phyloP scores from a whole-genome alignment of 2,888 invertebrate genomes.

The Papilio demoleus region DNA sequence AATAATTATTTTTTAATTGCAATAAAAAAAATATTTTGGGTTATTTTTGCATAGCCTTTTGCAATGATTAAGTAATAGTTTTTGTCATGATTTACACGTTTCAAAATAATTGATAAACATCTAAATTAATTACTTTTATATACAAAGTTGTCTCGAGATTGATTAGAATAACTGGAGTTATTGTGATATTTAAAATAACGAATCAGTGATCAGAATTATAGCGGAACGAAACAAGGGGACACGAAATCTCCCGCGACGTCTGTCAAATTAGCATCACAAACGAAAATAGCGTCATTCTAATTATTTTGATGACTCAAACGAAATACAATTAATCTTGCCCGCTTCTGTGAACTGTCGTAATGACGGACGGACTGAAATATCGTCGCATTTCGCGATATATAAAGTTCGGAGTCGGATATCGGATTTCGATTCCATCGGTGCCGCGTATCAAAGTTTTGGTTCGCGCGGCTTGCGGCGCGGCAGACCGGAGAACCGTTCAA shows the following conservation, averaged over 20 bases:
- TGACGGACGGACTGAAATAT: conserved; percentile 82
- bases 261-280: conserved; percentile 83
- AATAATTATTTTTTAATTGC: no score
- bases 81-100: no score
- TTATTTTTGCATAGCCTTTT: no score
- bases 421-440: conserved; percentile 82
- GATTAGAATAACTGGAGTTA: background rate
- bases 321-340: conserved; percentile 83
- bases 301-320: conserved; percentile 84
- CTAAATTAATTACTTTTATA: no score
- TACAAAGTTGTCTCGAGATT: no score
- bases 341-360: conserved; percentile 82
- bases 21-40: no score
- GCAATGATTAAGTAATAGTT: no score
- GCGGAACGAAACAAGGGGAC: conserved; percentile 70
- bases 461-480: conserved; percentile 65
- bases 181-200: conserved; percentile 58
- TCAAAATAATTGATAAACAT: no score
- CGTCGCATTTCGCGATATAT: conserved; percentile 82
- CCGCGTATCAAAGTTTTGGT: conserved; percentile 81
- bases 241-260: conserved; percentile 82
- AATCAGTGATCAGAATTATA: conserved; percentile 75
- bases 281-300: conserved; percentile 84
- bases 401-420: conserved; percentile 78
- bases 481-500: conserved; percentile 72